Base-by-base conservation (phyloP, 2,797 vertebrate species). In the Ctenopoma kingsleyae region DNA sequence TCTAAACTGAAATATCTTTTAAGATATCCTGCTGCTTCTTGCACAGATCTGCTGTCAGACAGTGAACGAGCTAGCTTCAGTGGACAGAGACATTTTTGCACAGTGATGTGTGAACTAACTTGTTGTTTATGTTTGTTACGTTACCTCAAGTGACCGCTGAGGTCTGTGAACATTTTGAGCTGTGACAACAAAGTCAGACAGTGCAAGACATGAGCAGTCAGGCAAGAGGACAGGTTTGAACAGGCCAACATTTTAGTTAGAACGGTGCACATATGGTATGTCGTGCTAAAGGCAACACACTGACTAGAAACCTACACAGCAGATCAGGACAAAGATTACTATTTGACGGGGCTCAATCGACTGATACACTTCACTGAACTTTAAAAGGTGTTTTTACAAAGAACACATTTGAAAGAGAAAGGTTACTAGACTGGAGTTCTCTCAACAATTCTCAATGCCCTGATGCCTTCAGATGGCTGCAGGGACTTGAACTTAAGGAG, bases 1-100 rank as follows among this genome's bases (percentile, higher is more conserved):
- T 19, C 6, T 10, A 13, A 46, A 50, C 17, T 52, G 12, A 56
- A 57, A 53, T n/a, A 44, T 40, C 7, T 44, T 52, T 63, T 15
- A 35, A 6, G 35, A 20, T 8, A n/a, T 78, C 23, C 22, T 32
- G 44, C 43, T 57, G 27, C 35, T 36, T 56, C 20, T 23, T 22
- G 8, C 5, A 49, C 15, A 64, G 38, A 59, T 62, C 38, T 53
- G 51, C 16, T 44, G 60, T 51, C 47, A 43, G 40, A 53, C 30
- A 27, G 50, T 6, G 4, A 48, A 48, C 23, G 5, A 13, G 22
- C 27, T 27, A 5, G 6, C 23, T 20, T 52, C 6, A 35, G 41
- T 12, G 4, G 38, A 58, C 16, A 49, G 11, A 30, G 46, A 53
- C 38, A 3, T 15, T 2, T 38, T 2, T 38, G 23, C 13, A 2